phyloP scores from a whole-genome alignment of 2,797 vertebrate species.

The Morus bassanus region DNA sequence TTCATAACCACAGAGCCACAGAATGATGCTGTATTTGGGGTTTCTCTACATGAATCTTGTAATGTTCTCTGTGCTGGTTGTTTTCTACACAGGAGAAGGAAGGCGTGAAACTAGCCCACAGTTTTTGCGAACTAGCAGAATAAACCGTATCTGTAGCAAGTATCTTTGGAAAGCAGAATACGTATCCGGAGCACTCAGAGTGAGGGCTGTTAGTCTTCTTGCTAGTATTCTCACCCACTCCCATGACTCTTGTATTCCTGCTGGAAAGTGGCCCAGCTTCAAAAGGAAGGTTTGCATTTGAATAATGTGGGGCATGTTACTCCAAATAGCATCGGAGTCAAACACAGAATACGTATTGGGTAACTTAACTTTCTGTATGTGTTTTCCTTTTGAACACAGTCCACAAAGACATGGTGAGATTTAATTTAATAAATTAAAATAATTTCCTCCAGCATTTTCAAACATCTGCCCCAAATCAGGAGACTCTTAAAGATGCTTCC shows the following conservation, averaged over 20 bases:
- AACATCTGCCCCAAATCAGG: background rate
- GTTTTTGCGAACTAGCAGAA: constrained; percentile 8
- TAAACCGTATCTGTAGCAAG: background rate
- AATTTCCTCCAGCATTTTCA: background rate
- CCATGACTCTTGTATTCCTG: background rate
- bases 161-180: constrained; percentile 51
- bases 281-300: background rate
- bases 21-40: background rate
- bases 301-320: background rate
- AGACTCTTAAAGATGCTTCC: background rate
- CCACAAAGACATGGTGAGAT: background rate
- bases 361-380: background rate
- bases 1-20: background rate
- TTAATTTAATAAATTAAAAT: background rate
- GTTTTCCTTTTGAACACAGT: background rate
- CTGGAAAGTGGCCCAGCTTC: constrained; percentile 42
- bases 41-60: background rate
- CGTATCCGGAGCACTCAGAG: constrained; percentile 3
- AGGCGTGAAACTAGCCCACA: constrained; percentile 41
- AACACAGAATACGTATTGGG: background rate
- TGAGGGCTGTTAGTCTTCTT: background rate
- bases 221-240: constrained; percentile 38
- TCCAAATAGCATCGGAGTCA: constrained; percentile 2
- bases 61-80: background rate
- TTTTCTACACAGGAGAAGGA: constrained; percentile 5